Evolutionary conservation across 2,797 vertebrate species (phyloP), one percentile per base, ranked within the genome.

Genomic region (Poeciliopsis paucimaculata): DNA sequence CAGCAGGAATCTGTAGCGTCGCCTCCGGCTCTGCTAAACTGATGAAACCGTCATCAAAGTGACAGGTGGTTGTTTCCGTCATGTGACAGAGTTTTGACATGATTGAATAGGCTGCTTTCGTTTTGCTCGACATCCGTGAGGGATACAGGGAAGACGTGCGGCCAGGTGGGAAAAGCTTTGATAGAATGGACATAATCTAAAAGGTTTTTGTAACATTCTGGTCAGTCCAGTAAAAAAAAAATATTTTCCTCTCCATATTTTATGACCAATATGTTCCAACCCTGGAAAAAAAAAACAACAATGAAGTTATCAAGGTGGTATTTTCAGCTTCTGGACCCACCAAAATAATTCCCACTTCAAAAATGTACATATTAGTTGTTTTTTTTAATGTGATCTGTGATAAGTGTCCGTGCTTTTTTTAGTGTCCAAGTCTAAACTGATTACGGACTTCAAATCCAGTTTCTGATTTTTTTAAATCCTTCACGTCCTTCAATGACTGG

Each of bases 91-190:
- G 10, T 73, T 77, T 55, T 4, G n/a, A 51, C 84, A 47, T 5
- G 47, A 83, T 70, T 68, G 26, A 13, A 72, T 10, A 28, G 41
- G 41, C 41, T 28, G 5, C 41, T n/a, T 71, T 46, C 41, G 9
- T 71, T 45, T 46, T 8, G 68, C 12, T 71, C 68, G 15, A 28
- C 57, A 2, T 34, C 43, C 80, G 84, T 9, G 1, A 85, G 81
- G 73, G 84, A 82, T 55, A 74, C 10, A 68, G 43, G 80, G 72
- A 75, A 74, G 76, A 84, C 75, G 70, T 5, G 81, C 85, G 46
- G 79, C 86, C 79, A 62, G 15, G 75, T 80, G 76, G 76, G 81
- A 77, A 78, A 34, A 55, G 20, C 78, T 77, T 88, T 91, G 86
- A 87, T 80, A 79, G 72, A 77, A 90, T 79, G 68, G 84, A 83